Conservation (phyloP, 2,888 invertebrate species). For the Nemoura dubitans region DNA sequence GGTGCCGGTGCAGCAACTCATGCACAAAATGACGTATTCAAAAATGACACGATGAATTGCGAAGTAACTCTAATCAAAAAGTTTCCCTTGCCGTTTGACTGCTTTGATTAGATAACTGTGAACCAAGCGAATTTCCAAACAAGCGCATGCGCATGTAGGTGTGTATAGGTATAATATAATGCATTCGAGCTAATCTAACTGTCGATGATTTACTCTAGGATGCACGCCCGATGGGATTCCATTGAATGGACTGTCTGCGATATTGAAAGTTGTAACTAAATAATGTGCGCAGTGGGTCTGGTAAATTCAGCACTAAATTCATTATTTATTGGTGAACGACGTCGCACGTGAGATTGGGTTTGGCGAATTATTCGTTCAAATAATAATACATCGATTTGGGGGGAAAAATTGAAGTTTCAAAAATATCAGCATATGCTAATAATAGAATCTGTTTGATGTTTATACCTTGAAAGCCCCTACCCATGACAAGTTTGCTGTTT, state of each 20-base stretch:
- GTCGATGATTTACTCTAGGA: neutral
- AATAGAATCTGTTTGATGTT: slow-evolving; percentile 7
- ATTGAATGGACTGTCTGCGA: neutral
- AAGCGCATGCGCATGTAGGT: neutral
- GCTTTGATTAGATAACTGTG: neutral
- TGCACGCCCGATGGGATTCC: neutral
- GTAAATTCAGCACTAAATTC: neutral
- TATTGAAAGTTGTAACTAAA: neutral
- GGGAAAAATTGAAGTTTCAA: neutral
- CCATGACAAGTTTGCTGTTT: slow-evolving; percentile 3
- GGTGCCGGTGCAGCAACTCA: too few species aligned
- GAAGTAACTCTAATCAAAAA: neutral
- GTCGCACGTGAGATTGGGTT: neutral
- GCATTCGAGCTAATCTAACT: neutral
- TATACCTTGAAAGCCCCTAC: neutral
- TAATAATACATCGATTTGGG: neutral
- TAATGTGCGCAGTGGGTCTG: slow-evolving; percentile 4
- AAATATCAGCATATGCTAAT: neutral
- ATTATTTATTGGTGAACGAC: neutral
- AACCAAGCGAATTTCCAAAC: neutral
- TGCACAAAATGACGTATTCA: too few species aligned
- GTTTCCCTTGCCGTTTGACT: neutral
- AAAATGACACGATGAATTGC: neutral
- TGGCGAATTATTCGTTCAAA: neutral
- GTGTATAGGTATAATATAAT: neutral